A percentile compares a stretch with the other conserved stretches of the same genome.
Evolutionary conservation across 2,888 invertebrate species (phyloP).

Genomic region (Iselma pallidipennis): DNA sequence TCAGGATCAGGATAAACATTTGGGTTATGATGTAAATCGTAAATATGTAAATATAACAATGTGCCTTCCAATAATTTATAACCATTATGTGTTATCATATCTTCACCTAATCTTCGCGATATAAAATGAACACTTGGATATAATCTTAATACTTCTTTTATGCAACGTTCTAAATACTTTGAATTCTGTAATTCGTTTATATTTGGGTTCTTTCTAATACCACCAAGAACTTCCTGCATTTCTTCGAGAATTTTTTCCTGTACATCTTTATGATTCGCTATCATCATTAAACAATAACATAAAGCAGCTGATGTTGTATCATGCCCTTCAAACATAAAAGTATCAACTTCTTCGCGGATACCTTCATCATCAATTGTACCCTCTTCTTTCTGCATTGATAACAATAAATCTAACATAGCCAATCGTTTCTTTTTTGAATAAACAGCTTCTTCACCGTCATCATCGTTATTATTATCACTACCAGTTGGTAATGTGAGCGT

Average conservation of each 20-base stretch:
- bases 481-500: constrained; percentile 10
- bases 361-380: constrained; percentile 57
- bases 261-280: constrained; percentile 27
- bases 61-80: too few relatives aligned
- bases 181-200: constrained; percentile 46
- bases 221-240: constrained; percentile 34
- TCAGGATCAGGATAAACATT: too few relatives aligned
- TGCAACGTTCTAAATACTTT: constrained; percentile 50
- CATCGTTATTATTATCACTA: constrained; percentile 52
- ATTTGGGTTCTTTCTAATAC: constrained; percentile 29
- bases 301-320: constrained; percentile 40
- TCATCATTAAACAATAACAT: constrained; percentile 21
- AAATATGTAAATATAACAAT: too few relatives aligned
- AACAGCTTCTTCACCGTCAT: constrained; percentile 13
- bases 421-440: constrained; percentile 54
- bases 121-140: too few relatives aligned
- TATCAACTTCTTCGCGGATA: constrained; percentile 64
- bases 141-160: too few relatives aligned
- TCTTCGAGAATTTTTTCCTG: constrained; percentile 34
- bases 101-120: too few relatives aligned
- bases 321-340: too few relatives aligned
- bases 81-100: too few relatives aligned
- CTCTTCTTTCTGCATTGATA: constrained; percentile 58
- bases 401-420: constrained; percentile 62
- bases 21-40: too few relatives aligned